Base-by-base conservation (phyloP, 1,140 invertebrate genomes). In the Mya arenaria region DNA sequence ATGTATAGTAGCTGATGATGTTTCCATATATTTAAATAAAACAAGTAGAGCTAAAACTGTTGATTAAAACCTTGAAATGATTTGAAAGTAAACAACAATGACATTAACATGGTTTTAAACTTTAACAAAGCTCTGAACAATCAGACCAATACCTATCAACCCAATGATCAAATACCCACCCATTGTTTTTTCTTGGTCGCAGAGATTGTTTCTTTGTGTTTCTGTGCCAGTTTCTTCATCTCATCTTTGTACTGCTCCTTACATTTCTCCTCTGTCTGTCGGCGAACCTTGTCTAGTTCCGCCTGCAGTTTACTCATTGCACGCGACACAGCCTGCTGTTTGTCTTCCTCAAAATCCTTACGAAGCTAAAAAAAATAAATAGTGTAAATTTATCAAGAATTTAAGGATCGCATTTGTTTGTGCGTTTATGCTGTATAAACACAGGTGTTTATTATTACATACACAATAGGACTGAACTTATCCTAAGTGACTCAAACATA, bases 121-220 rank as follows among this genome's bases (percentile, higher is more conserved):
- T n/a, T n/a, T n/a, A 25, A 56, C 19, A 28, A 30, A 4, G 25
- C 60, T 19, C 34, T 41, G 15, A 1, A 63, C 19, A 28, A 30
- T 62, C 30, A 13, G 23, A 23, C 63, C 1, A 36, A 17, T 13
- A 63, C 6, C 1, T 65, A 80, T 30, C 32, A 58, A n/a, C 62
- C 34, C 10, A 94, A 93, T 93, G 94, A 96, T 95, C 97, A 96
- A 97, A 94, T 97, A 94, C 93, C 92, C 94, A 96, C 95, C 97
- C 97, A 97, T 94, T 97, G 96, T 89, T 97, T 96, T 90, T 96
- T 96, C 92, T 97, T 97, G 28, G 94, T 95, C 84, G 95, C 94
- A 15, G 96, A 95, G 68, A 97, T 95, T 84, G 96, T 94, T 82
- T 94, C 92, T 88, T 95, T 94, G 91, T 97, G 95, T 85, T 95